Evolutionary conservation across 2,113 vertebrate genomes (phyloP), one percentile per base, ranked within the genome.

Genomic region (Notechis scutatus): DNA sequence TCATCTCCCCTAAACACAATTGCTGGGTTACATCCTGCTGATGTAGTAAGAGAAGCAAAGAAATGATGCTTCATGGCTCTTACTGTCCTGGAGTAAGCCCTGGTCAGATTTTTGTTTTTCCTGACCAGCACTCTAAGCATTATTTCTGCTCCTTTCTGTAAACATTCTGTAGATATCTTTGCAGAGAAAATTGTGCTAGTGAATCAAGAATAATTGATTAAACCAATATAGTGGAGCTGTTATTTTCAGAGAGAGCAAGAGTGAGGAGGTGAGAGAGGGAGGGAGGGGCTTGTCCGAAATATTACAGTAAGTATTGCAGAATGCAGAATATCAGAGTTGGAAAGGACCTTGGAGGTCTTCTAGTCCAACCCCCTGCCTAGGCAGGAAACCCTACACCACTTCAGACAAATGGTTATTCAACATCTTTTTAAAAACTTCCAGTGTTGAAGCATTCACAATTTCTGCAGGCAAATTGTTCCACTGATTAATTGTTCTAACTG

Each of bases 131-230:
- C 29, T 18, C 64, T 34, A 74, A 14, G n/a, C 29, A 74, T 34
- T 34, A 34, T 86, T 23, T 86, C 23, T 47, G 42, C 24, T 95
- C 93, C 56, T 88, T 92, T 87, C 85, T 54, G 52, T 52, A 14
- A 9, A 24, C 24, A 59, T 42, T 57, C 2, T 57, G 34, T 39
- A 89, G 18, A 10, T 39, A 56, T 34, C 23, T 56, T 55, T 57
- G 88, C 18, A 21, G 54, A 10, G 3, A 10, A 34, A 9, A 2
- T 23, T 88, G n/a, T 34, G 21, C 26, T 9, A 34, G 34, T 56
- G 5, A 88, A 88, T 54, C 26, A 54, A 54, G 26, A 29, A 29
- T 52, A 87, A 10, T 56, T 55, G 39, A 55, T 56, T 34, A 56
- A 34, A 34, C n/a, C 87, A 56, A 88, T 23, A 10, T 15, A 34